phyloP scores from a whole-genome alignment of 2,113 vertebrate genomes.

The Rana temporaria region DNA sequence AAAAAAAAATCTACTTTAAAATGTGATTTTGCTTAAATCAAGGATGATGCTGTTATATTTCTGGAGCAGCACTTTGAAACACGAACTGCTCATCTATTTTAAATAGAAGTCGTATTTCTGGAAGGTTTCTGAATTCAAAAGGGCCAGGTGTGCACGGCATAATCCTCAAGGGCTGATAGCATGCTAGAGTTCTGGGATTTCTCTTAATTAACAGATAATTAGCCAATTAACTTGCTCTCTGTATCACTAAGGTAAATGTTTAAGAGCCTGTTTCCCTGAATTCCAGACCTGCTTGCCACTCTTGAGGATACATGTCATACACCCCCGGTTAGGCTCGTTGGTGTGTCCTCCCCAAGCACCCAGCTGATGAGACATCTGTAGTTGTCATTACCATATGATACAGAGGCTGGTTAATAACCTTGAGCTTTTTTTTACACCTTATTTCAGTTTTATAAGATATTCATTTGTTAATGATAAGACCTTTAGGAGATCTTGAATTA shows the following conservation, averaged over 20 bases:
- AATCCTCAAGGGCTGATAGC: conserved; percentile 37
- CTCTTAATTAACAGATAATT: conserved; percentile 44
- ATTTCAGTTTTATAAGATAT: not conserved
- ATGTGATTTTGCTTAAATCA: not conserved
- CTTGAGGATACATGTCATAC: not conserved
- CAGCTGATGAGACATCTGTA: not conserved
- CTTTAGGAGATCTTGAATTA: no score
- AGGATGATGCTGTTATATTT: not conserved
- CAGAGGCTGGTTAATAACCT: not conserved
- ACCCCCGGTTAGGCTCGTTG: not conserved
- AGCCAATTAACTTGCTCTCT: conserved; percentile 33
- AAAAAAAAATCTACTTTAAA: no score
- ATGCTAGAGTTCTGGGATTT: conserved; percentile 36
- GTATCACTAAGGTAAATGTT: conserved; percentile 44
- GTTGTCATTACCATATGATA: not conserved
- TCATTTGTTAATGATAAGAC: not conserved
- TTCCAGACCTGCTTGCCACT: not conserved
- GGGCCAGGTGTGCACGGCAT: conserved; percentile 10
- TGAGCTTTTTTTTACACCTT: no score
- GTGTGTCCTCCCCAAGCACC: not conserved
- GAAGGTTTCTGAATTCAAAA: conserved; percentile 32
- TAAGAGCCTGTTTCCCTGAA: conserved; percentile 21
- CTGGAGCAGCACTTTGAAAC: no score
- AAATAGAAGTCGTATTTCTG: conserved; percentile 6
- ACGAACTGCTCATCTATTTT: not conserved